phyloP scores from a whole-genome alignment of 2,888 invertebrate species.

The Lycia hirtaria region DNA sequence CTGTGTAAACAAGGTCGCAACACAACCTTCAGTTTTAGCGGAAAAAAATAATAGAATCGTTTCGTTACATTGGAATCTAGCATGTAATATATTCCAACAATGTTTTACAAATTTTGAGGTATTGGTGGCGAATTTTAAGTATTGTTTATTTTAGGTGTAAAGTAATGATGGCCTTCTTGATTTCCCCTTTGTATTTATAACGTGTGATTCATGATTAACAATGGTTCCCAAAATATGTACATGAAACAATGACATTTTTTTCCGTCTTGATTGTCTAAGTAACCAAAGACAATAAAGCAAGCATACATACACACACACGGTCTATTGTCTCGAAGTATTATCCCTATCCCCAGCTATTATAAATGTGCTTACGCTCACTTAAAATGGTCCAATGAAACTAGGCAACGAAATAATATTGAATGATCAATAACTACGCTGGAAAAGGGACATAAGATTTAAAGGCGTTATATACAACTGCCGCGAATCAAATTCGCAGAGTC shows the following conservation, averaged over 20 bases:
- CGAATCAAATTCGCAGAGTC: no score
- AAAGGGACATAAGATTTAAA: no score
- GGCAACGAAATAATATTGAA: no score
- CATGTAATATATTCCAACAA: constrained; percentile 14
- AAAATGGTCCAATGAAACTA: not conserved
- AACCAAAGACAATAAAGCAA: not conserved
- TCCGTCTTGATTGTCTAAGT: not conserved
- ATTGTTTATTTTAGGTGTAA: constrained; percentile 1
- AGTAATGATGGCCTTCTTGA: constrained; percentile 4
- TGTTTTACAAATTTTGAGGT: not conserved
- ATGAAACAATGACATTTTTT: constrained; percentile 5
- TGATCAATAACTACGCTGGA: no score
- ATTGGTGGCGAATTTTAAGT: constrained; percentile 1
- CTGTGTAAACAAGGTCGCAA: constrained; percentile 22
- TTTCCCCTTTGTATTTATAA: constrained; percentile 14
- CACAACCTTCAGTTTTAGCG: constrained; percentile 28
- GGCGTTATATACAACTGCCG: no score
- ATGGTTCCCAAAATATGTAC: constrained; percentile 17
- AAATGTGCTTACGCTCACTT: not conserved
- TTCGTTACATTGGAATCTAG: constrained; percentile 14
- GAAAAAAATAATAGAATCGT: constrained; percentile 24
- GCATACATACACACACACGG: not conserved
- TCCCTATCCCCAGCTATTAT: no score
- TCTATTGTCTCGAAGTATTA: not conserved
- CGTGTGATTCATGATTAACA: constrained; percentile 8